Conservation (phyloP, 2,888 invertebrate species). For the Drymonia ruficornis region DNA sequence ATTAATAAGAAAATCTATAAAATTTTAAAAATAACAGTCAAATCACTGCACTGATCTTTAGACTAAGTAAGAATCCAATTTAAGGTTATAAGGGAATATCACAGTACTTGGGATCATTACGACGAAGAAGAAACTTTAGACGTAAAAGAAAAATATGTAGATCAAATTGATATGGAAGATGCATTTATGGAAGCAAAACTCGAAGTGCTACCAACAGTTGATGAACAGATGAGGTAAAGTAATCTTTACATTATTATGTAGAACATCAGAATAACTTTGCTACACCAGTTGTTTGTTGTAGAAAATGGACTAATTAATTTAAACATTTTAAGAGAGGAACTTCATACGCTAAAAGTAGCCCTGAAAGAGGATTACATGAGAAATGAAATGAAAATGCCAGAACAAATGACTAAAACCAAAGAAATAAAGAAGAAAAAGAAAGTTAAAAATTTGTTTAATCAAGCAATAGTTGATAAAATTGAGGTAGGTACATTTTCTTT, state of each 20-base stretch:
- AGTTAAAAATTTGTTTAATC: slow-evolving; percentile 32
- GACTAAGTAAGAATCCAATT: slow-evolving; percentile 8
- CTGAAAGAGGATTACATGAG: slow-evolving; percentile 59
- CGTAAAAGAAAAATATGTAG: slow-evolving; percentile 54
- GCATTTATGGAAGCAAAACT: slow-evolving; percentile 50
- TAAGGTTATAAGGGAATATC: slow-evolving; percentile 54
- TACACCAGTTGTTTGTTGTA: too few relatives aligned
- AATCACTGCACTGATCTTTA: background rate
- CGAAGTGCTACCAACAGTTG: slow-evolving; percentile 48
- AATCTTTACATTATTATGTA: background rate
- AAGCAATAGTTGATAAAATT: slow-evolving; percentile 47
- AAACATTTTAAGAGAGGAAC: slow-evolving; percentile 47
- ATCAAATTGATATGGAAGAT: slow-evolving; percentile 44
- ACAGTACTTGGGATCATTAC: slow-evolving; percentile 52
- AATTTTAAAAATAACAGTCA: too few relatives aligned
- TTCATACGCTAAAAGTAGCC: slow-evolving; percentile 53
- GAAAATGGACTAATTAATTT: background rate
- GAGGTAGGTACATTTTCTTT: slow-evolving; percentile 39
- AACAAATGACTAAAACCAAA: slow-evolving; percentile 43
- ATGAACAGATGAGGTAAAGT: slow-evolving; percentile 60
- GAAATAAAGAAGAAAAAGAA: slow-evolving; percentile 30
- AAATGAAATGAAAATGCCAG: slow-evolving; percentile 57
- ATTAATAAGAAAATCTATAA: background rate
- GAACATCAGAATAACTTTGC: background rate
- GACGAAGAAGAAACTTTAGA: slow-evolving; percentile 46